These are phyloP conservation scores for Drosophila lini DNA, from an alignment of 1,140 invertebrate species.

Conservation along the genomic window DNA sequence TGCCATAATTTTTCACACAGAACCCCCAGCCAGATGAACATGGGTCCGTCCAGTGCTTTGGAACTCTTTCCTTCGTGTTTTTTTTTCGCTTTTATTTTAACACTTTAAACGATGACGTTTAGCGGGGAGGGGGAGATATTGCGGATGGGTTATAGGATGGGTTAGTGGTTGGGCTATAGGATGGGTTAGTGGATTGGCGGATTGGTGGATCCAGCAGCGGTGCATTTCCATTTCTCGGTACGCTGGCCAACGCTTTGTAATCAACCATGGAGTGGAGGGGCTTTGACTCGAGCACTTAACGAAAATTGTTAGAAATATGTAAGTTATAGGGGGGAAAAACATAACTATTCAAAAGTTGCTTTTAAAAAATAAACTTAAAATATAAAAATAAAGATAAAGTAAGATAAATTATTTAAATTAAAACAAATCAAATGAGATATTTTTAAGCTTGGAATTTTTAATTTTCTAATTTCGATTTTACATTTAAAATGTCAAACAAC, in stretches of 20 bases:
- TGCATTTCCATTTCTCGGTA: conserved; percentile 77
- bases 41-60: conserved; percentile 32
- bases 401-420: background rate
- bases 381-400: too few relatives aligned
- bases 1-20: conserved; percentile 81
- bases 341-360: background rate
- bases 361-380: too few relatives aligned
- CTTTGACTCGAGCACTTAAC: conserved; percentile 21
- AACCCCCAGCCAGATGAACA: conserved; percentile 49
- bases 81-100: conserved; percentile 73
- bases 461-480: background rate
- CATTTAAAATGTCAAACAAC: too few relatives aligned
- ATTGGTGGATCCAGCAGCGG: conserved; percentile 35
- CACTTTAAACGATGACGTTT: conserved; percentile 76
- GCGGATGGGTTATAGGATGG: conserved; percentile 4
- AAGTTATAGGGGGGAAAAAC: background rate
- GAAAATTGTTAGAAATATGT: background rate
- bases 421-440: background rate
- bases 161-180: conserved; percentile 14
- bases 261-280: conserved; percentile 49
- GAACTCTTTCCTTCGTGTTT: conserved; percentile 43
- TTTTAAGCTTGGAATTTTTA: background rate
- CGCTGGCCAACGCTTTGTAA: conserved; percentile 67
- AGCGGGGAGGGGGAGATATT: conserved; percentile 18
- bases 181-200: conserved; percentile 18